phyloP scores from a whole-genome alignment of 2,888 invertebrate genomes.

The Limnephilus auricula region DNA sequence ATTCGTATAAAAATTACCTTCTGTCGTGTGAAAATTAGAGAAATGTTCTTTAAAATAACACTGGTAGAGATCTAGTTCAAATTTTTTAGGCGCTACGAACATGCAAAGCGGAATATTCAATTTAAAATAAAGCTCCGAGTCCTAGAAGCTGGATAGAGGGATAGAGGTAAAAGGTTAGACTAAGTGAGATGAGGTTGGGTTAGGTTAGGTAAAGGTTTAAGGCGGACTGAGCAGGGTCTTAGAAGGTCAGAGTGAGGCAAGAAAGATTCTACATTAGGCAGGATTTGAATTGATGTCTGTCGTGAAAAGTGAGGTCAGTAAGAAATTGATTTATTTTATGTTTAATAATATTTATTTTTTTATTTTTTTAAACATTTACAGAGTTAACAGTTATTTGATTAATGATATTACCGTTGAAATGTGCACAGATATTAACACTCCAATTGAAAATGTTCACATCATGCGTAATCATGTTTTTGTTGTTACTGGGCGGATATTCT shows the following conservation, averaged over 20 bases:
- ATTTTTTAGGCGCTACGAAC: neutral
- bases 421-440: too few relatives aligned
- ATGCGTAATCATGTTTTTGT: too few relatives aligned
- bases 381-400: too few relatives aligned
- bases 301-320: neutral
- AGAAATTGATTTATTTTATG: neutral
- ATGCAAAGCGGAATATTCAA: neutral
- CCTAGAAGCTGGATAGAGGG: neutral
- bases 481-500: too few relatives aligned
- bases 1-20: neutral
- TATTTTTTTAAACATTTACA: too few relatives aligned
- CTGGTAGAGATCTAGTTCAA: neutral
- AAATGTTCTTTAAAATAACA: neutral
- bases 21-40: neutral
- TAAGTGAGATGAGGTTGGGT: constrained; percentile 26
- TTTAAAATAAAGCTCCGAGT: neutral
- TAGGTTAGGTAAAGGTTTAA: constrained; percentile 6
- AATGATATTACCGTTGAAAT: too few relatives aligned
- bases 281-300: neutral
- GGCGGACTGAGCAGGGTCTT: neutral
- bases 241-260: neutral
- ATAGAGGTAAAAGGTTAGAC: constrained; percentile 23
- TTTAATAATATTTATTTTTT: too few relatives aligned
- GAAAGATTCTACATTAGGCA: neutral
- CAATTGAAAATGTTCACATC: too few relatives aligned